These are phyloP conservation scores for Rhineura floridana DNA, from an alignment of 2,113 vertebrate genomes.

Conservation along the genomic window DNA sequence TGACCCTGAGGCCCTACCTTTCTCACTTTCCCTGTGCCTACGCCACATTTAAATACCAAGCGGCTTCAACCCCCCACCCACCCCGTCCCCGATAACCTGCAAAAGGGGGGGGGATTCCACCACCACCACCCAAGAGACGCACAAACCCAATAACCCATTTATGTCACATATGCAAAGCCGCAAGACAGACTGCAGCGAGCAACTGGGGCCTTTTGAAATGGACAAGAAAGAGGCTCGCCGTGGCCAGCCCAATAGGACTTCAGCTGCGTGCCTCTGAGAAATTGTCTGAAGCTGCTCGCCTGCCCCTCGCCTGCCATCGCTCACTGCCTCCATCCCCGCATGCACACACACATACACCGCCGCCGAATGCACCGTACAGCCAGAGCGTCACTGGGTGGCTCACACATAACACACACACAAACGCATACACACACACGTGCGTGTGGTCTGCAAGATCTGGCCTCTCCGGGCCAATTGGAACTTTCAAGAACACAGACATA, in stretches of 20 bases:
- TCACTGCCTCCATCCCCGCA: neutral
- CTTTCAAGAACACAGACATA: constrained; percentile 67
- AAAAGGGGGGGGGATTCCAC: neutral
- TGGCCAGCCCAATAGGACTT: constrained; percentile 22
- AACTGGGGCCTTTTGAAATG: constrained; percentile 73
- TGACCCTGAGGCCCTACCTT: constrained; percentile 68
- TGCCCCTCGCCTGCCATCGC: constrained; percentile 31
- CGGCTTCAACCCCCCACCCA: neutral
- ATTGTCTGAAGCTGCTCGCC: constrained; percentile 11
- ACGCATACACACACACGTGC: constrained; percentile 15
- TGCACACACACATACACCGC: neutral
- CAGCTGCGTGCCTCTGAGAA: constrained; percentile 38
- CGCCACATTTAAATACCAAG: constrained; percentile 10
- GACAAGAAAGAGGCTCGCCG: constrained; percentile 49
- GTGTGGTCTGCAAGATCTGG: constrained; percentile 58
- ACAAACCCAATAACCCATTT: constrained; percentile 68
- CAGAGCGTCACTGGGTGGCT: constrained; percentile 49
- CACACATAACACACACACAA: constrained; percentile 29
- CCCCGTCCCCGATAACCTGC: constrained; percentile 52
- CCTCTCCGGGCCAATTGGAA: constrained; percentile 72
- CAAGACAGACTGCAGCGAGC: constrained; percentile 69
- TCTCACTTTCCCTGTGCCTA: constrained; percentile 46
- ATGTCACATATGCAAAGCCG: constrained; percentile 71
- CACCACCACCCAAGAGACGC: neutral
- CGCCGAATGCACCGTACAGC: constrained; percentile 31